phyloP scores from a whole-genome alignment of 2,888 invertebrate genomes.

The Labia minor region DNA sequence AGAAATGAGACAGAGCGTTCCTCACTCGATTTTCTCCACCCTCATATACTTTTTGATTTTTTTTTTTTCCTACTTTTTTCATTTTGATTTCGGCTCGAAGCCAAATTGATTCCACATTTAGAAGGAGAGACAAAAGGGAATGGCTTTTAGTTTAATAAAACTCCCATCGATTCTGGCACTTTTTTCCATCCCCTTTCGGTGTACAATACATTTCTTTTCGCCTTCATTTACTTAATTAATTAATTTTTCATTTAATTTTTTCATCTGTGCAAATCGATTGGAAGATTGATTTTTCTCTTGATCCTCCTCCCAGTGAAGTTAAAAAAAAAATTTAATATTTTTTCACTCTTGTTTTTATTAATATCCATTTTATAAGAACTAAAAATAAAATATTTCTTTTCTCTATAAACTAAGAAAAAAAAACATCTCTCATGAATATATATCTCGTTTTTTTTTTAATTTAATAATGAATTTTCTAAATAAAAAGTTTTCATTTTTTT shows the following conservation, averaged over 20 bases:
- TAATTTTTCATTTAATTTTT: background rate
- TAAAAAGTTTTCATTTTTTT: no score
- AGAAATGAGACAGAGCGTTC: background rate
- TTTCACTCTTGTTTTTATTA: no score
- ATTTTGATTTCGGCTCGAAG: background rate
- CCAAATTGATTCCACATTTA: slow-evolving; percentile 5
- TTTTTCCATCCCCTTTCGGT: background rate
- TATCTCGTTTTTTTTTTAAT: no score
- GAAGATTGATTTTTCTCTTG: no score
- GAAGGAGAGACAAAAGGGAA: background rate
- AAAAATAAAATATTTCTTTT: no score
- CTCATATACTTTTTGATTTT: background rate
- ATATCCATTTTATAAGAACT: no score
- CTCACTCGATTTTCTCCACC: background rate
- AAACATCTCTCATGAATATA: no score
- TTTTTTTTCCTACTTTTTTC: background rate
- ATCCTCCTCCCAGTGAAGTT: no score
- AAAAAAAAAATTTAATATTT: no score
- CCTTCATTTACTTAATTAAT: slow-evolving; percentile 3
- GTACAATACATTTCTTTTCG: background rate
- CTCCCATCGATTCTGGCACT: background rate
- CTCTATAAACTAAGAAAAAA: no score
- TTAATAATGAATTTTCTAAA: no score
- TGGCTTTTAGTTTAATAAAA: slow-evolving; percentile 1
- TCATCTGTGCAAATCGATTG: background rate